A percentile compares a stretch with the other conserved stretches of the same genome.
Evolutionary conservation across 2,113 vertebrate species (phyloP).

Genomic region (Glaucomys volans): DNA sequence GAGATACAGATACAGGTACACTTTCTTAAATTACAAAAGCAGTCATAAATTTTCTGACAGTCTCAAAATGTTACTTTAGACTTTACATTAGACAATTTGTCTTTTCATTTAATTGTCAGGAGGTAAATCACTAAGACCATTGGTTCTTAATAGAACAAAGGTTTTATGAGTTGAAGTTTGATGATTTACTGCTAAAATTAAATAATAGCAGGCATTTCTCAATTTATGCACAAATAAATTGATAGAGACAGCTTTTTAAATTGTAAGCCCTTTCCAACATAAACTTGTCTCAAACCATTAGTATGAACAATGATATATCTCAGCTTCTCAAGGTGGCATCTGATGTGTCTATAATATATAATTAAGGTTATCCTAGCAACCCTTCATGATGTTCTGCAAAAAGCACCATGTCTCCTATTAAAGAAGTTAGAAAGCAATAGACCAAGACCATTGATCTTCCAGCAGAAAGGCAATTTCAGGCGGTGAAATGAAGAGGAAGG

Average conservation of each 20-base stretch:
- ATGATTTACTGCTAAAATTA: constrained; percentile 17
- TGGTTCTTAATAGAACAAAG: constrained; percentile 39
- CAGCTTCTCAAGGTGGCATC: constrained; percentile 1
- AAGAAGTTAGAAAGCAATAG: constrained; percentile 57
- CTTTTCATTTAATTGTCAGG: neutral
- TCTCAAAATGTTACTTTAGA: neutral
- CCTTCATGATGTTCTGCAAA: constrained; percentile 49
- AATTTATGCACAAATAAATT: neutral
- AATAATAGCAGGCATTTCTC: constrained; percentile 19
- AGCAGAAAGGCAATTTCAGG: neutral
- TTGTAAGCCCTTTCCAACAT: constrained; percentile 38
- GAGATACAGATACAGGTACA: neutral
- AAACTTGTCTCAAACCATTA: constrained; percentile 38
- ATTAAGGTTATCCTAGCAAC: constrained; percentile 37
- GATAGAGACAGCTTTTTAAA: constrained; percentile 1
- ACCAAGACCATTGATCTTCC: neutral
- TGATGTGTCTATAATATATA: constrained; percentile 30
- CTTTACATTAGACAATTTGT: neutral
- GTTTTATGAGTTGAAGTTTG: constrained; percentile 41
- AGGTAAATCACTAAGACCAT: constrained; percentile 12
- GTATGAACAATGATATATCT: neutral
- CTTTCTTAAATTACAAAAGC: neutral
- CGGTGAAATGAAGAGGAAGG: constrained; percentile 5
- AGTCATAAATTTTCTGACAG: constrained; percentile 13
- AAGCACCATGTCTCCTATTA: neutral